Conservation (phyloP, 2,113 vertebrate genomes). For the Galeopterus variegatus region DNA sequence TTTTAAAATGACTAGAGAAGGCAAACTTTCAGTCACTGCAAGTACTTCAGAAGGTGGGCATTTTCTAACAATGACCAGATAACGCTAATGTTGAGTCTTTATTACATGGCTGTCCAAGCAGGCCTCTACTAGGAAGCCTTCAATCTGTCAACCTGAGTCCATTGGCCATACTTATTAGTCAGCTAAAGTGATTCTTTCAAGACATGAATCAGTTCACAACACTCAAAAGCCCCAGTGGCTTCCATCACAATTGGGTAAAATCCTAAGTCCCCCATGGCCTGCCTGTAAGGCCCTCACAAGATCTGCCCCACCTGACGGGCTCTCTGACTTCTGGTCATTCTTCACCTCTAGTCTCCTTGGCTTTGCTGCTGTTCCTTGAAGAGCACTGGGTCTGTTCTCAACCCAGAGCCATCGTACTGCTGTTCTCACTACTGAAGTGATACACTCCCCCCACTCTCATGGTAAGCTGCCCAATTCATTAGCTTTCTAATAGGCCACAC, state of each 20-base stretch:
- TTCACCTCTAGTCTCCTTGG: not conserved
- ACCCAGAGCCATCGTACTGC: not conserved
- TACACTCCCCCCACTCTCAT: not conserved
- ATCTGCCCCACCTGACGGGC: not conserved
- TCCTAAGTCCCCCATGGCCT: not conserved
- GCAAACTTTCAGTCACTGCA: not conserved
- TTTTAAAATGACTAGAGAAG: slow-evolving; percentile 33
- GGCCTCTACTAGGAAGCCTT: not conserved
- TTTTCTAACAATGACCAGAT: slow-evolving; percentile 23
- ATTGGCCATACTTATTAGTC: not conserved
- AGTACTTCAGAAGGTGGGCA: not conserved
- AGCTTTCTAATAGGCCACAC: not conserved
- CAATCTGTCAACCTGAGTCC: not conserved
- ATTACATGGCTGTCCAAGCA: not conserved
- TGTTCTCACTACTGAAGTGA: not conserved
- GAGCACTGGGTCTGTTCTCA: not conserved
- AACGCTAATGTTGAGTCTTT: not conserved
- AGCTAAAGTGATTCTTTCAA: not conserved
- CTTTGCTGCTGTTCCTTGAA: not conserved
- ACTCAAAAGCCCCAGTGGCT: not conserved
- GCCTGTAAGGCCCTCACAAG: not conserved
- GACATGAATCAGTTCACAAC: not conserved
- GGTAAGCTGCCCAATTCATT: not conserved
- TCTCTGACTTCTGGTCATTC: not conserved
- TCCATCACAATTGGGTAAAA: not conserved